These are phyloP conservation scores for Agapornis roseicollis DNA, from an alignment of 2,113 vertebrate genomes.

Conservation along the genomic window DNA sequence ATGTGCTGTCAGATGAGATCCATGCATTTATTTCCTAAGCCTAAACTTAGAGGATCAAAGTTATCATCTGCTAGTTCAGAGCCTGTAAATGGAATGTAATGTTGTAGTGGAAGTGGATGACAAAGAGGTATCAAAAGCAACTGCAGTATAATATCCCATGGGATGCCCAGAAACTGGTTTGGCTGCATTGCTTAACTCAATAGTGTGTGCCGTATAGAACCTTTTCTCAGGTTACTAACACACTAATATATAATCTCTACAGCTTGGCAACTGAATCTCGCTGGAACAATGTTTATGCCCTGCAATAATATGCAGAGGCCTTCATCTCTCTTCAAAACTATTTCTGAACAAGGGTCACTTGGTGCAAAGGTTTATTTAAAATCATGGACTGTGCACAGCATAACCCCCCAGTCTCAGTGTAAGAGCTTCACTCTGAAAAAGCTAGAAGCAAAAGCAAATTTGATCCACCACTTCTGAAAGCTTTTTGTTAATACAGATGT, in stretches of 20 bases:
- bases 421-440: not conserved
- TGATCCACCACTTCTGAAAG: not conserved
- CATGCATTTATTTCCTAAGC: not conserved
- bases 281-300: not conserved
- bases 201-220: fast-evolving
- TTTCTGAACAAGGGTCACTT: not conserved
- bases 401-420: not conserved
- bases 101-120: not conserved
- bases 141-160: not conserved
- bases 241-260: not conserved
- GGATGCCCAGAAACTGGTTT: not conserved
- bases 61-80: not conserved
- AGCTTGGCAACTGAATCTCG: not conserved
- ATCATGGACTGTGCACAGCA: not conserved
- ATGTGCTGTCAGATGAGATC: not conserved
- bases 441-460: not conserved
- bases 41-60: not conserved
- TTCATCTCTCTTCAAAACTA: not conserved
- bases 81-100: not conserved
- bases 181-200: not conserved
- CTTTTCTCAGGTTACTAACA: not conserved
- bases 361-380: not conserved
- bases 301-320: not conserved
- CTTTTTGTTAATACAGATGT: not conserved
- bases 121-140: not conserved